Base-by-base conservation (phyloP, 2,113 vertebrate species). In the Setophaga petechia region DNA sequence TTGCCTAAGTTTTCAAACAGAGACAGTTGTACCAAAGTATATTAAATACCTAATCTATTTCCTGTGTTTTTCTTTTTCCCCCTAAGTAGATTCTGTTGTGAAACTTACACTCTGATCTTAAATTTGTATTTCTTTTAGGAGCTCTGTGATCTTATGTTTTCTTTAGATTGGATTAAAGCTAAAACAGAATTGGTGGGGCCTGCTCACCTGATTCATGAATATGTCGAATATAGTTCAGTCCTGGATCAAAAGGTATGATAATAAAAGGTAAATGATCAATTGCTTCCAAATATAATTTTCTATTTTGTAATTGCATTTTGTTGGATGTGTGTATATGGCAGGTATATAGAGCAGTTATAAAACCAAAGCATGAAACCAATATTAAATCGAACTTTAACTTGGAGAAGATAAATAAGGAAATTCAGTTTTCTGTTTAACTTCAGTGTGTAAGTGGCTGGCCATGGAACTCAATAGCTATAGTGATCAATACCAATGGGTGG, bases 151-250 rank as follows among this genome's bases (percentile, higher is more conserved):
- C 98, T 99, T 77, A 98, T 99, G 98, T 99, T 99, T 97, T 99
- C 99, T 35, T 96, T 99, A 96, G 98, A 99, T 68, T 99, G 99
- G 99, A 98, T 99, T 96, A 98, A 98, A 97, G 98, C 98, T 88
- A 99, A 99, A 97, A 98, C 98, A 41, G 97, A 96, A 96, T 91
- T 99, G 14, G 98, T 99, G 97, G 99, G 99, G 24, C 98, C 99
- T 69, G 99, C 99, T 78, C 98, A 99, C 91, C 98, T 99, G 90
- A 99, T 99, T 97, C 99, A 99, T 93, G 99, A 99, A 97, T 99
- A 99, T 72, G 97, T 99, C 89, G 98, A 98, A 97, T 98, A 99
- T 30, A 98, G 98, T 77, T 96, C 97, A 90, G 97, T 99, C 85
- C 96, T 99, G 87, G 99, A 99, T 97, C 97, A 99, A 98, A 99